phyloP scores from a whole-genome alignment of 2,113 vertebrate species.

The Pogona vitticeps region DNA sequence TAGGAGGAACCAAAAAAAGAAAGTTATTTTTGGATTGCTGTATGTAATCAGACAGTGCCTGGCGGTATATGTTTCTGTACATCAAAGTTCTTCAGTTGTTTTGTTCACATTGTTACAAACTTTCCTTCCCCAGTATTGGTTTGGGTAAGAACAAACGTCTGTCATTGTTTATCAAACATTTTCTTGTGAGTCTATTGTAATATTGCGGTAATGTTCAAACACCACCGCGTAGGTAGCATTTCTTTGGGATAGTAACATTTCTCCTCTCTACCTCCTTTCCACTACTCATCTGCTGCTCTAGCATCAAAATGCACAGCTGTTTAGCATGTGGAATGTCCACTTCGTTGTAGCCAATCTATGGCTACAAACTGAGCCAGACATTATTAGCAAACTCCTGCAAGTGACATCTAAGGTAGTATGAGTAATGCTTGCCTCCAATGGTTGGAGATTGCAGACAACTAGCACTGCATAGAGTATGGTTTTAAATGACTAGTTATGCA shows the following conservation, averaged over 20 bases:
- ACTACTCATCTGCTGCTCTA: background rate
- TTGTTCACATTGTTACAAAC: conserved; percentile 33
- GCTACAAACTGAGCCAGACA: background rate
- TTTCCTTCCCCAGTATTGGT: background rate
- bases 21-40: conserved; percentile 46
- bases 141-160: background rate
- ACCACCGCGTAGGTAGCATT: conserved; percentile 17
- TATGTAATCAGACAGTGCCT: conserved; percentile 64
- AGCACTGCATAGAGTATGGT: background rate
- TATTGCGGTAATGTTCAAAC: background rate
- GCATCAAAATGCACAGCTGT: background rate
- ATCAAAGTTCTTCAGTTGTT: conserved; percentile 42
- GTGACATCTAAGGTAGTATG: background rate
- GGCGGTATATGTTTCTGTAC: conserved; percentile 37
- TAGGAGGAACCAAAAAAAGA: conserved; percentile 52
- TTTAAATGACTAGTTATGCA: background rate
- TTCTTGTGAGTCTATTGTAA: background rate
- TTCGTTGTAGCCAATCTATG: background rate
- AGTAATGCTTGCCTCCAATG: background rate
- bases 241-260: conserved; percentile 1
- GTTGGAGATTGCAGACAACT: background rate
- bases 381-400: background rate
- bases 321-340: background rate
- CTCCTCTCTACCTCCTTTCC: background rate
- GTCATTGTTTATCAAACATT: background rate